phyloP scores from a whole-genome alignment of 1,140 invertebrate species.

The Halictus rubicundus region DNA sequence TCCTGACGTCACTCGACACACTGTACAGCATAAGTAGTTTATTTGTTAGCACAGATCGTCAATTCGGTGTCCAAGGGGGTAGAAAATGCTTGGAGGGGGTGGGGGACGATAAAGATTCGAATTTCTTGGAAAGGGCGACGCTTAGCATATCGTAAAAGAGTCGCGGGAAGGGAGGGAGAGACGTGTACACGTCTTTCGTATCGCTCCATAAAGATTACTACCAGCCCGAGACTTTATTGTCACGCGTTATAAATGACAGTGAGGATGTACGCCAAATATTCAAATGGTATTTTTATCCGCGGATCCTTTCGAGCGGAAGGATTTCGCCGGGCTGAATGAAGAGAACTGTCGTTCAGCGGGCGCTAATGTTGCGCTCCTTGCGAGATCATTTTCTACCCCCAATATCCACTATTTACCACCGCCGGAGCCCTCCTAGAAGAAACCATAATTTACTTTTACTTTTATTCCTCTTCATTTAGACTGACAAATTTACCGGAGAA shows the following conservation, averaged over 20 bases:
- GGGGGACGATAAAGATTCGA: constrained; percentile 63
- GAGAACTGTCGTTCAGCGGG: constrained; percentile 8
- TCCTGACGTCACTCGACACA: neutral
- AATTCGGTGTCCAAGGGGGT: constrained; percentile 63
- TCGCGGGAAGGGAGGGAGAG: constrained; percentile 10
- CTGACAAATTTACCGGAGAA: too few species aligned
- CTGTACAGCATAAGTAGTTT: constrained; percentile 51
- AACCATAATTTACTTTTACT: neutral
- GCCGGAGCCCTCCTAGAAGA: neutral
- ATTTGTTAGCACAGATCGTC: constrained; percentile 59
- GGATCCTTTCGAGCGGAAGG: constrained; percentile 76
- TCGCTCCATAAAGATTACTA: constrained; percentile 79
- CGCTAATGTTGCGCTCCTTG: constrained; percentile 72
- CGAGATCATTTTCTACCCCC: neutral
- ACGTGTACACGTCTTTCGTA: constrained; percentile 57
- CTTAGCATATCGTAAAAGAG: constrained; percentile 74
- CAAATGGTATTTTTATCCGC: constrained; percentile 80
- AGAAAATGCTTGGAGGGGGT: constrained; percentile 64
- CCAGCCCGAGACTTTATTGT: constrained; percentile 77
- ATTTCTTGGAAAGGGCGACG: constrained; percentile 61
- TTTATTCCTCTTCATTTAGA: neutral
- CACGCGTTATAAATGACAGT: constrained; percentile 79
- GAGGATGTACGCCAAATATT: constrained; percentile 77
- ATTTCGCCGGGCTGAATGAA: constrained; percentile 61
- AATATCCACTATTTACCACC: neutral